These are phyloP conservation scores for Cheumatopsyche charites DNA, from an alignment of 1,140 invertebrate species.

Conservation along the genomic window DNA sequence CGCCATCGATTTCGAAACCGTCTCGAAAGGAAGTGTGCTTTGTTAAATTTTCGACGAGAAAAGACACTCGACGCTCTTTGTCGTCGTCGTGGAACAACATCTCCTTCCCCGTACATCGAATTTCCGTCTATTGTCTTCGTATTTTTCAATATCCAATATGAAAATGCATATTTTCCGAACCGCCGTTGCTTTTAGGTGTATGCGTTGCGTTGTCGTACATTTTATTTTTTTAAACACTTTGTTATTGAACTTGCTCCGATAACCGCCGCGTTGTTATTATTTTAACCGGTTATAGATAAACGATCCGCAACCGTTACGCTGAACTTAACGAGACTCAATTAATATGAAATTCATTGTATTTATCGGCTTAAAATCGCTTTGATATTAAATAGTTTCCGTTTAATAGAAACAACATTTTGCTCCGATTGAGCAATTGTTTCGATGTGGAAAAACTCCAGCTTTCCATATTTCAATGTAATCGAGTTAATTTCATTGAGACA, in stretches of 20 bases:
- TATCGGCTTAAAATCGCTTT: too few relatives aligned
- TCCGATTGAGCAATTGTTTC: too few relatives aligned
- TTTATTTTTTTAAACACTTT: not conserved
- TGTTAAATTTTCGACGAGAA: not conserved
- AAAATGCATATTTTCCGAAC: too few relatives aligned
- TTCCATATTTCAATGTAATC: too few relatives aligned
- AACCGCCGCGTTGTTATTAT: constrained; percentile 8
- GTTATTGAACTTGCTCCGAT: constrained; percentile 16
- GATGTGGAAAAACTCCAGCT: too few relatives aligned
- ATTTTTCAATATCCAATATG: not conserved
- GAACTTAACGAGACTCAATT: not conserved
- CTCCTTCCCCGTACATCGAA: not conserved
- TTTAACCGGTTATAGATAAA: constrained; percentile 18
- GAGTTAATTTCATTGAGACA: too few relatives aligned
- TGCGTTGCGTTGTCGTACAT: not conserved
- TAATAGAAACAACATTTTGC: too few relatives aligned
- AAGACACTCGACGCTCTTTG: not conserved
- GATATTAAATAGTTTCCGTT: too few relatives aligned
- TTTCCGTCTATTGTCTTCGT: constrained; percentile 12
- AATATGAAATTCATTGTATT: not conserved
- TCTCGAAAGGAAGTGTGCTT: constrained; percentile 1
- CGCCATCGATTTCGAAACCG: too few relatives aligned
- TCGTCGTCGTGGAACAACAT: too few relatives aligned
- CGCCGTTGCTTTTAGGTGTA: too few relatives aligned
- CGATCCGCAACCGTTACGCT: constrained; percentile 5